phyloP scores from a whole-genome alignment of 2,797 vertebrate genomes.

The Agapornis canus region DNA sequence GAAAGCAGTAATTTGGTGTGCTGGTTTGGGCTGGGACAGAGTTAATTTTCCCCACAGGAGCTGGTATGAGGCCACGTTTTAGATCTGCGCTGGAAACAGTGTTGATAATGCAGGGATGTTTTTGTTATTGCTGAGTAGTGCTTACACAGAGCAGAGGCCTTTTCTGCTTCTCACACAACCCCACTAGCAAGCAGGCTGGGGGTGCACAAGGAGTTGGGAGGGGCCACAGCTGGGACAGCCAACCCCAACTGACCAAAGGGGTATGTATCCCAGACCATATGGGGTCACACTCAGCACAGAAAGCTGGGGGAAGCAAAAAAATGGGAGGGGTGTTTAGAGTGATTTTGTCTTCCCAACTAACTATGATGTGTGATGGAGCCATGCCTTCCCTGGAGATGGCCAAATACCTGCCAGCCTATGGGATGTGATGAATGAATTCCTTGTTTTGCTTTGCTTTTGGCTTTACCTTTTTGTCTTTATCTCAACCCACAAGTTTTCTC shows the following conservation, averaged over 20 bases:
- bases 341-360: background rate
- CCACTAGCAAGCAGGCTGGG: background rate
- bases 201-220: background rate
- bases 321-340: background rate
- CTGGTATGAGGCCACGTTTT: background rate
- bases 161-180: background rate
- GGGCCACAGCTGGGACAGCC: background rate
- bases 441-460: background rate
- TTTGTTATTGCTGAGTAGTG: background rate
- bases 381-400: background rate
- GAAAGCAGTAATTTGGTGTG: background rate
- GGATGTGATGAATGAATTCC: background rate
- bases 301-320: background rate
- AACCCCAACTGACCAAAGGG: background rate
- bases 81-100: background rate
- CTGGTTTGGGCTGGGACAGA: background rate
- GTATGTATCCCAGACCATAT: background rate
- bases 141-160: background rate
- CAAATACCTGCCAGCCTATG: background rate
- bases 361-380: rapidly evolving
- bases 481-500: background rate
- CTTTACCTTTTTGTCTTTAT: background rate
- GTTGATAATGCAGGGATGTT: background rate
- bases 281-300: rapidly evolving
- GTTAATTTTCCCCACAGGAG: background rate